These are phyloP conservation scores for Timandra comae DNA, from an alignment of 2,888 invertebrate species.

Conservation along the genomic window DNA sequence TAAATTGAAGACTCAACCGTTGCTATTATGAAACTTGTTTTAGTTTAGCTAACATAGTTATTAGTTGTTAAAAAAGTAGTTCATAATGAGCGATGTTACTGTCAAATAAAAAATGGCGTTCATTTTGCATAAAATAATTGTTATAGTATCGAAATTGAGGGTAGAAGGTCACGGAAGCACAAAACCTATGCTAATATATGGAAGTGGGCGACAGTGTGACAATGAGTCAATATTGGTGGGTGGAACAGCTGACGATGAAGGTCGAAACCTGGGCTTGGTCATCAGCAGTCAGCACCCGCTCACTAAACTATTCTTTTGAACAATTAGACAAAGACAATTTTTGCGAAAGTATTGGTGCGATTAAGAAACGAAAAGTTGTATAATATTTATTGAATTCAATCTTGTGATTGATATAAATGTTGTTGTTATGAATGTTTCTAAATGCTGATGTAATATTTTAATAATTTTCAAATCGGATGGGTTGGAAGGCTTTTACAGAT, in stretches of 20 bases:
- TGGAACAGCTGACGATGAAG: constrained; percentile 51
- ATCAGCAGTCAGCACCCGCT: constrained; percentile 35
- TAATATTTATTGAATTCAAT: too few species aligned
- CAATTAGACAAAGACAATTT: neutral
- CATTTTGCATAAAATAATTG: constrained; percentile 10
- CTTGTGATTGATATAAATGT: too few species aligned
- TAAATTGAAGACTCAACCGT: neutral
- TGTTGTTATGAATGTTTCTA: too few species aligned
- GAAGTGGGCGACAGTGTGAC: constrained; percentile 41
- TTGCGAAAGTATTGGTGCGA: too few species aligned
- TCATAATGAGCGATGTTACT: constrained; percentile 1
- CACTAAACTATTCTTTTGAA: neutral
- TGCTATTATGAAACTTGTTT: neutral
- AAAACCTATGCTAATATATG: constrained; percentile 53
- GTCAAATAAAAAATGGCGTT: constrained; percentile 1
- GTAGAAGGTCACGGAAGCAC: constrained; percentile 53
- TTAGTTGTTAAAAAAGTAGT: too few species aligned
- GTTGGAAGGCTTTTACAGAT: too few species aligned
- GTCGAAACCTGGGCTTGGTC: constrained; percentile 47
- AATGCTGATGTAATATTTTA: too few species aligned
- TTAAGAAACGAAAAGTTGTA: too few species aligned
- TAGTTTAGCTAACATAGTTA: neutral
- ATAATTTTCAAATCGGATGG: too few species aligned
- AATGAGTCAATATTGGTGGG: constrained; percentile 57
- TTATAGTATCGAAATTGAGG: constrained; percentile 29